phyloP scores from a whole-genome alignment of 2,888 invertebrate genomes.

The Gibbula magus region DNA sequence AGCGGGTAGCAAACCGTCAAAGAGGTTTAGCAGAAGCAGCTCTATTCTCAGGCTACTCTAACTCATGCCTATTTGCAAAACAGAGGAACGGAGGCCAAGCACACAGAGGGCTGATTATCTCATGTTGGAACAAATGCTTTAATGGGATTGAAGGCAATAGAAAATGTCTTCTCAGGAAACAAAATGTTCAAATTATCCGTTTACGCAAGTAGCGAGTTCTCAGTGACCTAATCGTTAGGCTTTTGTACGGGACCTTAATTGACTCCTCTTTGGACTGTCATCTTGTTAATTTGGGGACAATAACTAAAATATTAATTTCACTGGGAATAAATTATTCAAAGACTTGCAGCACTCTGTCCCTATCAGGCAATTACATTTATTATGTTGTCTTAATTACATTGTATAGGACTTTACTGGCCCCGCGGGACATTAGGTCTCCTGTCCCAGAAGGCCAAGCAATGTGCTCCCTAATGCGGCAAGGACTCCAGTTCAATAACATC shows the following conservation, averaged over 20 bases:
- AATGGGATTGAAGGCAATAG: not conserved
- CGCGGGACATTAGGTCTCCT: not conserved
- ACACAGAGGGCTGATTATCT: not conserved
- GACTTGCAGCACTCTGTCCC: conserved; percentile 16
- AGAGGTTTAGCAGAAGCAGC: no score
- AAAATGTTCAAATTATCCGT: conserved; percentile 8
- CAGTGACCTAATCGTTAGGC: conserved; percentile 17
- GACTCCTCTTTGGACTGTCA: conserved; percentile 4
- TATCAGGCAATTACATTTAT: conserved; percentile 21
- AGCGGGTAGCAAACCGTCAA: no score
- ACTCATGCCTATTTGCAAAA: not conserved
- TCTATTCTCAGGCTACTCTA: not conserved
- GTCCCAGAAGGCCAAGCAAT: not conserved
- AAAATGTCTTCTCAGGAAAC: not conserved
- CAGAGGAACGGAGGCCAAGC: not conserved
- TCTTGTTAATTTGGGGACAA: conserved; percentile 24
- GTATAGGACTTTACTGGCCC: not conserved
- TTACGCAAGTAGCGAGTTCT: not conserved
- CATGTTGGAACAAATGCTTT: not conserved
- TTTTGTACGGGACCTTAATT: conserved; percentile 16
- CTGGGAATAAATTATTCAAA: conserved; percentile 16
- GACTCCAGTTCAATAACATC: no score
- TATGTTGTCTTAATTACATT: conserved; percentile 21
- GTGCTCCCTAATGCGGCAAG: not conserved
- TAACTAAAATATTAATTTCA: conserved; percentile 23